Evolutionary conservation across 2,888 invertebrate species (phyloP).

Genomic region (Biston betularia): DNA sequence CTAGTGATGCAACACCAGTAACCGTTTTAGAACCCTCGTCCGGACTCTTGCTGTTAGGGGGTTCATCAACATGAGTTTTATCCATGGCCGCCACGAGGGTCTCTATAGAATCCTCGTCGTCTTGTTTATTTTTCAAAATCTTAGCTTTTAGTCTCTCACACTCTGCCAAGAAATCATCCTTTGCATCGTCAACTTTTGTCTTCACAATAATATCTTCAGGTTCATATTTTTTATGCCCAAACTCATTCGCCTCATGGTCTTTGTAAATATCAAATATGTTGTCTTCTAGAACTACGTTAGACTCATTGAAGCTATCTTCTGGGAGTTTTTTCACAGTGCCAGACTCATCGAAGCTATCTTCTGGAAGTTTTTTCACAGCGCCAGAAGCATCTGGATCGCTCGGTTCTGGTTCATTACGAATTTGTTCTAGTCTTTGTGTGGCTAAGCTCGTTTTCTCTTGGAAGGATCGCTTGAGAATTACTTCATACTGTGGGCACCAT

Average conservation of each 20-base stretch:
- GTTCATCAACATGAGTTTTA: conserved; percentile 63
- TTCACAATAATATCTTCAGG: conserved; percentile 72
- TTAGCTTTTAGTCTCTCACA: conserved; percentile 74
- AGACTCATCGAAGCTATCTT: conserved; percentile 71
- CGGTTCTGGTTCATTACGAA: conserved; percentile 55
- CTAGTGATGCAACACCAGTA: conserved; percentile 9
- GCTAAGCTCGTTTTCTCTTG: conserved; percentile 38
- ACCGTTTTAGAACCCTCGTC: background rate
- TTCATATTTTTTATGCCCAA: conserved; percentile 80
- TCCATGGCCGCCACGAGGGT: conserved; percentile 73
- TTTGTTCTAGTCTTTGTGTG: conserved; percentile 57
- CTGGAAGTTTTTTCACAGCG: conserved; percentile 58
- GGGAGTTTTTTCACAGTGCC: conserved; percentile 59
- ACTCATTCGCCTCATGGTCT: conserved; percentile 76
- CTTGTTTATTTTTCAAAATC: conserved; percentile 68
- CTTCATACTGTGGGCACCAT: conserved; percentile 90
- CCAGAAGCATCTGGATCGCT: conserved; percentile 45
- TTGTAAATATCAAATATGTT: conserved; percentile 82
- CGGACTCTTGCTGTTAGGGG: conserved; percentile 3
- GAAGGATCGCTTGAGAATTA: conserved; percentile 56
- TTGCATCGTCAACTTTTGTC: conserved; percentile 55
- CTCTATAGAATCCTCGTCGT: conserved; percentile 66
- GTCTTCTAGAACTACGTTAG: conserved; percentile 65
- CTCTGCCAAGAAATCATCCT: conserved; percentile 71
- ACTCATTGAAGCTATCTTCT: conserved; percentile 71